Base-by-base conservation (phyloP, 2,797 vertebrate species). In the Triplophysa bombifrons region DNA sequence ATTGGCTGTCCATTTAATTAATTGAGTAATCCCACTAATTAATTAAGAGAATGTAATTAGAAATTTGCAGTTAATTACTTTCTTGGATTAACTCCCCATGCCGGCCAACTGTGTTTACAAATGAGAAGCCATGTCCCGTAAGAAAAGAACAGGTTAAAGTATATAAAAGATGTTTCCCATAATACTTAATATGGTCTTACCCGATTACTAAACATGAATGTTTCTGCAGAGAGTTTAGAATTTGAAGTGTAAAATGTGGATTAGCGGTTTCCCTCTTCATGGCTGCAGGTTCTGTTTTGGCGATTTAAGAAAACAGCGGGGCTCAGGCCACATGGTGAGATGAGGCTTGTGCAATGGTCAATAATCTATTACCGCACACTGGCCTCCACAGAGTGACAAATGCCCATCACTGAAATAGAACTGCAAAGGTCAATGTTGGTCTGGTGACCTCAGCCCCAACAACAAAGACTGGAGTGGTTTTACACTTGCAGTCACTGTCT, bases 361-460 rank as follows among this genome's bases (percentile, higher is more conserved):
- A 94, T 95, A 94, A 95, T 94, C 93, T 93, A 94, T 94, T 93
- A 94, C 86, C 64, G 87, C 90, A 87, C 89, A 89, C 88, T 82
- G 88, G 88, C 87, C 90, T 88, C 87, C 41, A 71, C 88, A 89
- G 90, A 94, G 91, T 94, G 93, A 94, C 94, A 94, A 94, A 95
- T 94, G 92, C 89, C 93, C 87, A 89, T 93, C 91, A 92, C 87
- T 90, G 90, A 94, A 93, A 93, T 92, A 83, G 91, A 84, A 88
- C 89, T 86, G 83, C 85, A 82, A 89, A 93, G 93, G 93, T 94
- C 93, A 94, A 84, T 90, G 86, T 87, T 87, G 87, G 84, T 86
- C 89, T 87, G 58, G 84, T 93, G 92, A 94, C 91, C 93, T 90
- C 89, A 81, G 81, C 75, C 83, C 74, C 66, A 83, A 78, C 80